Conservation (phyloP, 2,888 invertebrate genomes). For the Thysanoteuthis rhombus region DNA sequence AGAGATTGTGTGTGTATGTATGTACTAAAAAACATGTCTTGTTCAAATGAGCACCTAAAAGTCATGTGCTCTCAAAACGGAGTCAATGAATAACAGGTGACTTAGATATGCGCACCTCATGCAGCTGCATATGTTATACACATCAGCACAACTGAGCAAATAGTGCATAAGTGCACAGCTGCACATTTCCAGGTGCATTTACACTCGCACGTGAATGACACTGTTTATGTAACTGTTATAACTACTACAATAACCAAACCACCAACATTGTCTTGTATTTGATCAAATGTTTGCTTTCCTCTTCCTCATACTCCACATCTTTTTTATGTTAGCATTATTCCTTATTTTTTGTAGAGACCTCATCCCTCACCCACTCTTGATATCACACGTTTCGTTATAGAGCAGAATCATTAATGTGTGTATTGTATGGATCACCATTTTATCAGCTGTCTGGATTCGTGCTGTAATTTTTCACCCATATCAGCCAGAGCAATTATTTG, state of each 20-base stretch:
- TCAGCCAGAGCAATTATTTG: too few relatives aligned
- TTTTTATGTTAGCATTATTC: not conserved
- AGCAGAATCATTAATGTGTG: too few relatives aligned
- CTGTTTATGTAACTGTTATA: not conserved
- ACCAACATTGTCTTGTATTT: not conserved
- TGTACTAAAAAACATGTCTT: too few relatives aligned
- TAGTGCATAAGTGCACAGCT: not conserved
- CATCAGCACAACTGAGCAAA: not conserved
- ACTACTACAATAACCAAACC: not conserved
- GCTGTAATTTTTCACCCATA: too few relatives aligned
- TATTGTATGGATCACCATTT: too few relatives aligned
- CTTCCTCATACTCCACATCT: not conserved
- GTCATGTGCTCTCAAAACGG: not conserved
- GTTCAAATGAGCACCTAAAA: not conserved
- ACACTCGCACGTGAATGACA: not conserved
- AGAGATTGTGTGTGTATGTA: too few relatives aligned
- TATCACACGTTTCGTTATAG: too few relatives aligned
- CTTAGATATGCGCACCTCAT: not conserved
- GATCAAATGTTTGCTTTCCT: not conserved
- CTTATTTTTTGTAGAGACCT: too few relatives aligned
- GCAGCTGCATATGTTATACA: not conserved
- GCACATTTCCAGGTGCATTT: not conserved
- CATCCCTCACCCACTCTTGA: too few relatives aligned
- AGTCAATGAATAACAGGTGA: not conserved
- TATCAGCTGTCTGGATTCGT: too few relatives aligned